Evolutionary conservation across 2,888 invertebrate genomes (phyloP), one percentile per base, ranked within the genome.

Genomic region (Chymomyza caudatula): DNA sequence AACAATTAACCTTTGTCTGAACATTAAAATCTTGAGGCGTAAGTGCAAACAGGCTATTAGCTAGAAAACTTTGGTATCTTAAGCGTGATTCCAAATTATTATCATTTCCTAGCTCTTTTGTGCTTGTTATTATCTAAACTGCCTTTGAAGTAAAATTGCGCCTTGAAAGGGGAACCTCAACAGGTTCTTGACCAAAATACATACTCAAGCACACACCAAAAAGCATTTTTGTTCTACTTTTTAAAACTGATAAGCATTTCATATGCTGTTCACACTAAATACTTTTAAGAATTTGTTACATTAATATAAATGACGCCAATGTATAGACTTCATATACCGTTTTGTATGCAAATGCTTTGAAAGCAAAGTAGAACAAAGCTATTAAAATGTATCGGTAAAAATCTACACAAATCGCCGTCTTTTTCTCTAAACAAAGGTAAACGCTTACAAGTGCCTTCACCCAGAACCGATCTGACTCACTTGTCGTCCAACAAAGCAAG

Each of bases 401-500:
- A 37, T 37, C 29, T 37, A 37, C 11, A 37, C 29, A 37, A 37
- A 37, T 37, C 29, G n/a, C n/a, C n/a, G n/a, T 37, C 29, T 37
- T 11, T 1, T 0, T 8, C 29, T 37, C 29, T 11, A 37, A 37
- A 25, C 25, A 25, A 25, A 25, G 25, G 5, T 25, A 25, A 25
- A 25, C 43, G 11, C 4, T 43, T 43, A 43, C 15, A 17, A 43
- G 6, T 47, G 47, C 19, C 47, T 47, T 15, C 47, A 47, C 47
- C 47, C 49, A 37, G 15, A 43, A 2, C 20, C 15, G 55, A 59
- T 29, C 47, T 11, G 37, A 22, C 59, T 56, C 61, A 71, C 71
- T 71, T 67, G 67, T 58, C 47, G 20, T 63, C 42, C 64, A 67
- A 57, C 63, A 59, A 69, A 63, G 69, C 53, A 63, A 69, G 44